Conservation (phyloP, 2,113 vertebrate species). For the Ceyx margarethae region DNA sequence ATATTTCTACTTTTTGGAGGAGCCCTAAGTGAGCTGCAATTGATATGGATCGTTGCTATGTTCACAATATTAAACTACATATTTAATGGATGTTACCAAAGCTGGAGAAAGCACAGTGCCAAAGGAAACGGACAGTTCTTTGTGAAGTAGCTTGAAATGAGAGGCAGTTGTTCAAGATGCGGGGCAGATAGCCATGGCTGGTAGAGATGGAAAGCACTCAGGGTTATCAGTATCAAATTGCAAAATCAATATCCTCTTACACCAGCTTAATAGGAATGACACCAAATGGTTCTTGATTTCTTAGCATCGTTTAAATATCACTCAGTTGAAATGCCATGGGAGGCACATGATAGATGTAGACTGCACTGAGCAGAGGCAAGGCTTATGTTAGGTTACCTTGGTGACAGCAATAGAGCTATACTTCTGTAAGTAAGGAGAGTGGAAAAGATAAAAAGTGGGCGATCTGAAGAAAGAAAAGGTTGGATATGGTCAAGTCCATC, state of each 20-base stretch:
- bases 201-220: background rate
- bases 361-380: background rate
- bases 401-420: background rate
- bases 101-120: background rate
- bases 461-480: background rate
- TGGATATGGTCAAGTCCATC: background rate
- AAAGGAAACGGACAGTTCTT: background rate
- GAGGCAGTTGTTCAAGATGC: background rate
- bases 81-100: background rate
- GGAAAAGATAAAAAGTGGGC: background rate
- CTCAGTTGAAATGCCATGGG: conserved; percentile 12
- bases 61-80: background rate
- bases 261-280: conserved; percentile 17
- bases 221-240: conserved; percentile 28
- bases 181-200: background rate
- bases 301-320: conserved; percentile 19
- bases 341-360: background rate
- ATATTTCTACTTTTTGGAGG: background rate
- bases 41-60: background rate
- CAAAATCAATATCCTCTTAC: conserved; percentile 54
- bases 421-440: background rate
- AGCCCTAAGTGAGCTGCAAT: background rate
- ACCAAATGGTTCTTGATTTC: conserved; percentile 46
- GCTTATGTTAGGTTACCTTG: background rate
- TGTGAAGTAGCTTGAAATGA: background rate